phyloP scores from a whole-genome alignment of 1,140 invertebrate genomes.

The Pseudomyrmex cubaensis region DNA sequence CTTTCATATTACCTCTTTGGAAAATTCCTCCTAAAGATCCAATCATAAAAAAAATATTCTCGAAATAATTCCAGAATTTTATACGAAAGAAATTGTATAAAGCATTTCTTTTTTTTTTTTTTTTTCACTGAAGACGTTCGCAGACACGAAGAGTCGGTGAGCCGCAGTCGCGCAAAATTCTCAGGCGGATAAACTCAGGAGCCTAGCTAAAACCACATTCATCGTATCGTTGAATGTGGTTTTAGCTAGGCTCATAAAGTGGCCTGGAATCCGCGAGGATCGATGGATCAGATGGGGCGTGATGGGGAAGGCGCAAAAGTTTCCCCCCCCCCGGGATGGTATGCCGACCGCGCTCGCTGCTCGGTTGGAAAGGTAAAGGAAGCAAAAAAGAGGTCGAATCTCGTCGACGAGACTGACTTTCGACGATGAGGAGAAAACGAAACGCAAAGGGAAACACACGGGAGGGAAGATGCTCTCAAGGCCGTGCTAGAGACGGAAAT shows the following conservation, averaged over 20 bases:
- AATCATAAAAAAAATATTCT: background rate
- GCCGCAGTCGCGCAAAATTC: background rate
- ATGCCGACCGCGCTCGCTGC: constrained; percentile 22
- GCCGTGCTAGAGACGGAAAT: constrained; percentile 53
- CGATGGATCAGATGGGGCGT: constrained; percentile 35
- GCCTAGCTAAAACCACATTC: too few species aligned
- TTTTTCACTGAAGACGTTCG: background rate
- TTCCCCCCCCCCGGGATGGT: background rate
- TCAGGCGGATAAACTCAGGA: constrained; percentile 3
- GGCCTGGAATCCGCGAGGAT: constrained; percentile 25
- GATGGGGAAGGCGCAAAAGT: background rate
- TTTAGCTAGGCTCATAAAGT: constrained; percentile 14
- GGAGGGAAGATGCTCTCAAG: constrained; percentile 45
- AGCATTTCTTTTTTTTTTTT: too few species aligned
- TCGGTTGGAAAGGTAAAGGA: background rate
- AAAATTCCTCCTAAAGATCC: too few species aligned
- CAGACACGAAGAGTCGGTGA: background rate
- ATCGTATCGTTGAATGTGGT: constrained; percentile 22
- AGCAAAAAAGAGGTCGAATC: constrained; percentile 40
- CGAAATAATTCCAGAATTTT: background rate
- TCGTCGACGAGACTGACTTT: constrained; percentile 42
- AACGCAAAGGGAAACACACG: background rate
- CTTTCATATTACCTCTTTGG: too few species aligned
- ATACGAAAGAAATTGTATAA: background rate
- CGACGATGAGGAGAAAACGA: constrained; percentile 14